Evolutionary conservation across 2,113 vertebrate genomes (phyloP).

Genomic region (Capra hircus): DNA sequence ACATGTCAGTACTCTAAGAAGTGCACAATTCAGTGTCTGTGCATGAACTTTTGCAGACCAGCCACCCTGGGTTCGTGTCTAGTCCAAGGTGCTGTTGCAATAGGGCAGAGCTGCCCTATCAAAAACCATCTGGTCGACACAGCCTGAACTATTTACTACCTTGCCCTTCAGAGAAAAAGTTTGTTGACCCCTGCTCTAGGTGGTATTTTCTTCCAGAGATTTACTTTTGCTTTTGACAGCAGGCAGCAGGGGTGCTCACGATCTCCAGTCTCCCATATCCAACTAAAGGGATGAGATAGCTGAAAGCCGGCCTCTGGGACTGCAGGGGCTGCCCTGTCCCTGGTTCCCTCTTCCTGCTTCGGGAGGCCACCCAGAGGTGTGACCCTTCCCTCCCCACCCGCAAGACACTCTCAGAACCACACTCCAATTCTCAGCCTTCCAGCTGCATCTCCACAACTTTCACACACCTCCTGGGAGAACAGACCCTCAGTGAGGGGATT

Average conservation of each 20-base stretch:
- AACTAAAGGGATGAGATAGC: neutral
- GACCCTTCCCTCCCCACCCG: neutral
- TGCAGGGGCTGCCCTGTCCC: neutral
- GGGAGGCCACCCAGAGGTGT: neutral
- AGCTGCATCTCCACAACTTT: neutral
- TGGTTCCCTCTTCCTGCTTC: neutral
- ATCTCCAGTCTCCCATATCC: neutral
- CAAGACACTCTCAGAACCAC: neutral
- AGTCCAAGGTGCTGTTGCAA: neutral
- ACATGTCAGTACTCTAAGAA: neutral
- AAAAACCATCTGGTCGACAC: neutral
- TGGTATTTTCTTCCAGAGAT: neutral
- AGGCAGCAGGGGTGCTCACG: neutral
- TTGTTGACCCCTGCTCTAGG: neutral
- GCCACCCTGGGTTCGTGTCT: neutral
- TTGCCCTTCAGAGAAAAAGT: neutral
- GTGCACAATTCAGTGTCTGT: neutral
- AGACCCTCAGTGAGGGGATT: neutral
- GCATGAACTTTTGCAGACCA: neutral
- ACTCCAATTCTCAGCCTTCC: neutral
- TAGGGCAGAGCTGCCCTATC: neutral
- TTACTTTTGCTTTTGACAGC: neutral
- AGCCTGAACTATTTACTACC: neutral
- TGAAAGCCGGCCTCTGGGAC: neutral
- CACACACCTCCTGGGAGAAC: neutral